Base-by-base conservation (phyloP, 2,888 invertebrate species). In the Andrena camellia region DNA sequence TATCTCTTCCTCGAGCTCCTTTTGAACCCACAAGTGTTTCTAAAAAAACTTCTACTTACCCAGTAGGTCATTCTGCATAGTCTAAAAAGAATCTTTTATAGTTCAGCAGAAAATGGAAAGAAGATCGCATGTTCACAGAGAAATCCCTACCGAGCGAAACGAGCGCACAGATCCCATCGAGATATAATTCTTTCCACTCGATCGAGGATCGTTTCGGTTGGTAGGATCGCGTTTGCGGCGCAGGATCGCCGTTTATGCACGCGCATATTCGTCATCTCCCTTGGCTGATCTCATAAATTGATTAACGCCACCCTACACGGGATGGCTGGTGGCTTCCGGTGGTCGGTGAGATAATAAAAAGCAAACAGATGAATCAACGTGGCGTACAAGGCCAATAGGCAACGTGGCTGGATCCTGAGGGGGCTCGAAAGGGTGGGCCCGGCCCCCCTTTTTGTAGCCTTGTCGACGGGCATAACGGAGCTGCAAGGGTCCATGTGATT, bases 271-370 rank as follows among this genome's bases (percentile, higher is more conserved):
- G 78, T 84, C 80, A 72, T 80, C 76, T 33, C 29, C 54, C 35
- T 42, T 33, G 20, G 59, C 70, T 70, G 86, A 84, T 83, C 86
- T 75, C 78, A 70, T 81, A 84, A 87, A 86, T 87, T 87, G 88
- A 87, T 87, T 88, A 86, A 70, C 69, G 67, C 66, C 64, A 76
- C 74, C 86, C 84, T 66, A 33, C 10, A 33, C 6, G 5, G 42
- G 76, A 50, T 66, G 52, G 74, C 73, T 29, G 42, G 66, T 76
- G 67, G 72, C 72, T 75, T 76, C 68, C 78, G 74, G 77, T 79
- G 69, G 77, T 54, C 86, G 78, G 84, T 54, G 83, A 88, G 90
- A 89, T 90, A 90, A 90, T 90, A 90, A 90, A 90, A 90, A 88
- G 89, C 86, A 90, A 90, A 90, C 90, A 89, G 85, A 86, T 87